Evolutionary conservation across 2,113 vertebrate species (phyloP).

Genomic region (Dromiciops gliroides): DNA sequence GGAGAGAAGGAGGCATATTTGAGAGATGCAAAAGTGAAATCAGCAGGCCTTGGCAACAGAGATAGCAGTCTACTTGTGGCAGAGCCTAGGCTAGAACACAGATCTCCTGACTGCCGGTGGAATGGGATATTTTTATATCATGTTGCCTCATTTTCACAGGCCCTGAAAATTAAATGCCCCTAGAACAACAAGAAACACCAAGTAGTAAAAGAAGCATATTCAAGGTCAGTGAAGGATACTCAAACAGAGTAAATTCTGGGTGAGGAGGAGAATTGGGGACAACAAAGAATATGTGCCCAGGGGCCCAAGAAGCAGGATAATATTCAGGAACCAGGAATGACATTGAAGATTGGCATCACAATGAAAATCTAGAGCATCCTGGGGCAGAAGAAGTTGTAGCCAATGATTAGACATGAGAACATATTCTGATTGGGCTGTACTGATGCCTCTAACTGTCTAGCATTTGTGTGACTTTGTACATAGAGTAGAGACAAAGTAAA

Average conservation of each 20-base stretch:
- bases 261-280: not conserved
- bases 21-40: not conserved
- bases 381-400: not conserved
- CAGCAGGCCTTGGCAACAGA: not conserved
- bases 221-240: not conserved
- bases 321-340: not conserved
- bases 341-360: not conserved
- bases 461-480: not conserved
- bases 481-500: not conserved
- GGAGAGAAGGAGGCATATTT: not conserved
- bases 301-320: not conserved
- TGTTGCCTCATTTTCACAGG: not conserved
- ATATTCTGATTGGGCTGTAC: not conserved
- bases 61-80: not conserved
- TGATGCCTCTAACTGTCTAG: not conserved
- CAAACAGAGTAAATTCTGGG: not conserved
- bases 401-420: not conserved
- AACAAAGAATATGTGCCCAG: not conserved
- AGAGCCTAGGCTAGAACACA: not conserved
- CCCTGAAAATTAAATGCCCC: not conserved
- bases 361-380: not conserved
- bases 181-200: not conserved
- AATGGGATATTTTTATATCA: not conserved
- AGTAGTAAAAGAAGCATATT: not conserved
- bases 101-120: not conserved